These are phyloP conservation scores for Hirundo rustica DNA, from an alignment of 2,797 vertebrate species.

Conservation along the genomic window DNA sequence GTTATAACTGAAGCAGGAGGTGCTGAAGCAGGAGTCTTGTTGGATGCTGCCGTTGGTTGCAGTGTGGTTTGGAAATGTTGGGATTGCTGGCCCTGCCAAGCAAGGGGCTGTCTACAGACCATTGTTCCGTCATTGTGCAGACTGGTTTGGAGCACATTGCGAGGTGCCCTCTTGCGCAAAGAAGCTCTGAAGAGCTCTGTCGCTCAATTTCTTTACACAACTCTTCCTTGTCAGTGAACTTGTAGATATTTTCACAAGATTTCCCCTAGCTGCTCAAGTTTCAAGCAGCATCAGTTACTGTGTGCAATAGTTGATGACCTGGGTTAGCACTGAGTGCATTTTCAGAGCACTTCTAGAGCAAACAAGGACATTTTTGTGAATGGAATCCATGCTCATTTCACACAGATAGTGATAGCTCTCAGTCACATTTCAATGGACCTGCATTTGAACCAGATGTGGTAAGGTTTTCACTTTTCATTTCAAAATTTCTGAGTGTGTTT, in stretches of 20 bases:
- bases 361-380: background rate
- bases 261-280: background rate
- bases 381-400: background rate
- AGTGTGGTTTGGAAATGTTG: background rate
- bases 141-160: background rate
- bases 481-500: background rate
- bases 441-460: background rate
- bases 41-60: background rate
- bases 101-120: background rate
- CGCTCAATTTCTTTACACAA: background rate
- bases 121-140: background rate
- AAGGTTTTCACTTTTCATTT: background rate
- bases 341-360: background rate
- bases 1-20: background rate
- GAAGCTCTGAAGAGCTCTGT: background rate
- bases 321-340: background rate
- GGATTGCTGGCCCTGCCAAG: background rate
- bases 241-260: background rate
- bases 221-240: background rate
- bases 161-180: background rate
- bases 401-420: background rate
- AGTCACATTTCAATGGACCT: background rate
- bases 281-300: background rate
- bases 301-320: background rate
- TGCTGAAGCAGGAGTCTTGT: accelerated